Percentiles rank a stretch among this genome's conserved stretches.
phyloP scores from a whole-genome alignment of 2,797 vertebrate species.

The Propithecus deckenii region DNA sequence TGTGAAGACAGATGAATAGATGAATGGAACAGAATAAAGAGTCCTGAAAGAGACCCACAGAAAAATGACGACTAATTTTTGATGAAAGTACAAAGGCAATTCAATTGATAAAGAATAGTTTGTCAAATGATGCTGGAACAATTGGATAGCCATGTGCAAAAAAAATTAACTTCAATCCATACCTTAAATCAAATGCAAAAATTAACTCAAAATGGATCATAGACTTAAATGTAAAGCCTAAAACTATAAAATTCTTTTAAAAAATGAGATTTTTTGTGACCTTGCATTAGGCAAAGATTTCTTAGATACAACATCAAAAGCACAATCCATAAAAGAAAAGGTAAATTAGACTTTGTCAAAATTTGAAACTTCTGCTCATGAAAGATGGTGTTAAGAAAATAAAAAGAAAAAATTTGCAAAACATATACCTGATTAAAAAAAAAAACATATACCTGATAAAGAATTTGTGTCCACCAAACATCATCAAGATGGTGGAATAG shows the following conservation, averaged over 20 bases:
- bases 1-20: not conserved
- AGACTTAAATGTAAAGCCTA: not conserved
- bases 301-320: not conserved
- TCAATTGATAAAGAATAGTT: not conserved
- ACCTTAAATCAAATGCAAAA: not conserved
- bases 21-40: not conserved
- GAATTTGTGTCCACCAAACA: not conserved
- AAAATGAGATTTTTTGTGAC: not conserved
- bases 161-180: not conserved
- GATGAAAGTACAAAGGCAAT: not conserved
- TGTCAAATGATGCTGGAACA: not conserved
- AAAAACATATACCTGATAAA: not conserved
- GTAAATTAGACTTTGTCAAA: not conserved
- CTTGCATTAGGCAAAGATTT: not conserved
- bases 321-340: not conserved
- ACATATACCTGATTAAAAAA: not conserved
- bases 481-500: not conserved
- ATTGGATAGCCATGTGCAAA: not conserved
- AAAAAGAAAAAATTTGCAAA: not conserved
- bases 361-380: not conserved
- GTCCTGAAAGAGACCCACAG: not conserved
- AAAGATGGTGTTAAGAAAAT: not conserved
- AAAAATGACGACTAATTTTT: not conserved
- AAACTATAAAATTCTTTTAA: not conserved
- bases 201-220: not conserved